Conservation (phyloP, 2,797 vertebrate species). For the Apodemus agrarius region DNA sequence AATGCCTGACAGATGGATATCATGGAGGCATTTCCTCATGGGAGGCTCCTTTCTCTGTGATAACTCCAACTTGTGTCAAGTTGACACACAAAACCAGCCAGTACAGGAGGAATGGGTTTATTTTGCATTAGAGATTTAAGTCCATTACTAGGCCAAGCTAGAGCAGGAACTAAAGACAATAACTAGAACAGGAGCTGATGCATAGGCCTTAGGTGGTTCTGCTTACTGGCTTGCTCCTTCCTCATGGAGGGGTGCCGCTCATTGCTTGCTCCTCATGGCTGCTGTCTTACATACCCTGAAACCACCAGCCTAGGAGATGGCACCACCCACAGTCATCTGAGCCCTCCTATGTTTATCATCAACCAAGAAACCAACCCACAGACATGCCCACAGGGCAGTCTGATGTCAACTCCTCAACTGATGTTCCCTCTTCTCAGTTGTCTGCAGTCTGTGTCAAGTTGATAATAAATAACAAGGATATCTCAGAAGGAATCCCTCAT, state of each 20-base stretch:
- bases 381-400: neutral
- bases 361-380: neutral
- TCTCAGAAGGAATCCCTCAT: neutral
- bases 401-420: neutral
- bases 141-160: neutral
- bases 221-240: neutral
- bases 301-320: neutral
- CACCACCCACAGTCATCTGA: neutral
- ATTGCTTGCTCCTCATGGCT: no score
- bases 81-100: no score
- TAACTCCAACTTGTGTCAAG: no score
- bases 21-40: no score
- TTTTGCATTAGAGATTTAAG: neutral
- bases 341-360: neutral
- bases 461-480: no score
- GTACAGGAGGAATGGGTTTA: neutral
- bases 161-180: neutral
- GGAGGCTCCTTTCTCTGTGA: no score
- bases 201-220: neutral
- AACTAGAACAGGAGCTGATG: neutral
- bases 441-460: neutral
- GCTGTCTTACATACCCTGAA: neutral
- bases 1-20: no score
- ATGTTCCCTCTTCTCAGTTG: neutral
- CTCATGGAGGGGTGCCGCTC: no score